Percentiles rank a stretch among this genome's conserved stretches.
These are phyloP conservation scores for Patiria pectinifera DNA, from an alignment of 53 echinoderm and acorn worm species.

Conservation along the genomic window DNA sequence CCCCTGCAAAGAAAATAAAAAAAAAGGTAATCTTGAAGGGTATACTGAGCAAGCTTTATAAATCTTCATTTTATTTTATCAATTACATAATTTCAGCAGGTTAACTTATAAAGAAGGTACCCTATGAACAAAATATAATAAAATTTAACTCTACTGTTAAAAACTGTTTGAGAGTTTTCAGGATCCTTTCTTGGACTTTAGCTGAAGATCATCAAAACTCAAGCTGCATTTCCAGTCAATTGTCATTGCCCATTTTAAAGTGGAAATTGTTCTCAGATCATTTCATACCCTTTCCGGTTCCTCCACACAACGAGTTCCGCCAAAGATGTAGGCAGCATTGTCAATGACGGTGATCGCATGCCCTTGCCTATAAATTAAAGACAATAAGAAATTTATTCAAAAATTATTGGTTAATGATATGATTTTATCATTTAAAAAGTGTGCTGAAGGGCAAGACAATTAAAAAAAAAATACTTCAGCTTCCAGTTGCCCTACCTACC, in stretches of 20 bases:
- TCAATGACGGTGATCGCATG: slow-evolving; percentile 70
- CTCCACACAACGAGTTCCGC: slow-evolving; percentile 74
- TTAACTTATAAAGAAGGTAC: no score
- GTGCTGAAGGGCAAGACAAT: neutral
- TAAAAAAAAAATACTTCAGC: no score
- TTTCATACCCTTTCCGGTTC: slow-evolving; percentile 71
- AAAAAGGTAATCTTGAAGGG: neutral
- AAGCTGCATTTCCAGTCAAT: no score
- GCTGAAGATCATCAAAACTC: no score
- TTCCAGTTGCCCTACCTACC: no score
- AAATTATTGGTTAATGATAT: neutral
- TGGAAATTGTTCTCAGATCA: neutral
- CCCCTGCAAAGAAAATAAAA: slow-evolving; percentile 42
- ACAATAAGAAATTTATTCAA: neutral
- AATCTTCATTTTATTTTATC: no score
- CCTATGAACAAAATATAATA: no score
- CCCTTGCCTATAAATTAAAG: slow-evolving; percentile 68
- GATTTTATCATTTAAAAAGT: neutral
- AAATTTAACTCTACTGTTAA: no score
- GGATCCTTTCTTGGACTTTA: no score
- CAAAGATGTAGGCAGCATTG: slow-evolving; percentile 76
- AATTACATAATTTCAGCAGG: no score
- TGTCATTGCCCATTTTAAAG: neutral
- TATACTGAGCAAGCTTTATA: no score
- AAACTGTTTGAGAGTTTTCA: no score